Conservation (phyloP, 2,113 vertebrate species). For the Chunga burmeisteri region DNA sequence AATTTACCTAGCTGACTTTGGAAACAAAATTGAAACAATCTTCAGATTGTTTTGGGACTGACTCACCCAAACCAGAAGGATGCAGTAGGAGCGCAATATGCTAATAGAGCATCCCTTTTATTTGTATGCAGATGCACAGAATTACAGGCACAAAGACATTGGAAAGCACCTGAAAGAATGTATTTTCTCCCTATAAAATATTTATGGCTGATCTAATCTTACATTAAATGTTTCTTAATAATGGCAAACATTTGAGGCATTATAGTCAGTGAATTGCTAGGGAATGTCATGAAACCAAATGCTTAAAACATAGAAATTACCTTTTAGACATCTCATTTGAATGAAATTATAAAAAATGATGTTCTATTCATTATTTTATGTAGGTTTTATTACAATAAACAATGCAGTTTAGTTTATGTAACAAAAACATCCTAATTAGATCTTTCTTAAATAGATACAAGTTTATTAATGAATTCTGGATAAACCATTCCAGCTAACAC, state of each 20-base stretch:
- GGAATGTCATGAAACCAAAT: slow-evolving; percentile 31
- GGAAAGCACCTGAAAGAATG: neutral
- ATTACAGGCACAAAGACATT: neutral
- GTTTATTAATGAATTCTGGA: slow-evolving; percentile 21
- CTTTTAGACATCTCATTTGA: slow-evolving; percentile 34
- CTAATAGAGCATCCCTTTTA: neutral
- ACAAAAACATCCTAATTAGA: slow-evolving; percentile 53
- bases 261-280: slow-evolving; percentile 7
- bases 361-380: slow-evolving; percentile 23
- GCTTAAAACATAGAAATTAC: slow-evolving; percentile 39
- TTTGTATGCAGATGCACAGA: slow-evolving; percentile 19
- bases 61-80: slow-evolving; percentile 2
- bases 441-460: slow-evolving; percentile 37
- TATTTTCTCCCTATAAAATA: slow-evolving; percentile 39
- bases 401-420: slow-evolving; percentile 9
- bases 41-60: neutral
- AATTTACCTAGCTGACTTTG: neutral
- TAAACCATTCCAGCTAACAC: slow-evolving; percentile 49
- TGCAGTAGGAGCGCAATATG: neutral
- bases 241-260: slow-evolving; percentile 1
- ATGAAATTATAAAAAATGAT: slow-evolving; percentile 30
- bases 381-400: slow-evolving; percentile 25
- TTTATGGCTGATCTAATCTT: slow-evolving; percentile 27
- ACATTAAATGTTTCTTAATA: slow-evolving; percentile 41
- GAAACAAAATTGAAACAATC: neutral